These are phyloP conservation scores for Geotrypetes seraphini DNA, from an alignment of 2,797 vertebrate species.

Conservation along the genomic window DNA sequence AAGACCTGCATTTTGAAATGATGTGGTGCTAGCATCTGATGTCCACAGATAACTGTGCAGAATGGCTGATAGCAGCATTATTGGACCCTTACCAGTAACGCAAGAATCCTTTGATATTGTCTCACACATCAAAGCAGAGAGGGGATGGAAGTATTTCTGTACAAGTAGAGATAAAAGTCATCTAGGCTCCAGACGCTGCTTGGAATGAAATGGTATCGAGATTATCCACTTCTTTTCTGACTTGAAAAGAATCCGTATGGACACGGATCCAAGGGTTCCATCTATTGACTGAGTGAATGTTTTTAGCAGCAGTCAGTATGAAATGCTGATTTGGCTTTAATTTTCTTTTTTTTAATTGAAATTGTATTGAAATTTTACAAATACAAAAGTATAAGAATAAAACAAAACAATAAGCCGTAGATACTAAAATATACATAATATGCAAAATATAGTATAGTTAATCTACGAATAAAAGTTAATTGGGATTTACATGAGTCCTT, in stretches of 20 bases:
- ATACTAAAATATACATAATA: too few relatives aligned
- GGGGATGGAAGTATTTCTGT: not conserved
- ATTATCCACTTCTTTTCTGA: not conserved
- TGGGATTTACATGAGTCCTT: too few relatives aligned
- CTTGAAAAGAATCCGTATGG: not conserved
- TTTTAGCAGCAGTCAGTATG: too few relatives aligned
- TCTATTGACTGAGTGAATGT: too few relatives aligned
- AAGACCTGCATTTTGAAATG: not conserved
- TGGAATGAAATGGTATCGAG: not conserved
- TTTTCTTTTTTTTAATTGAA: too few relatives aligned
- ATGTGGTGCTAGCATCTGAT: slow-evolving; percentile 1
- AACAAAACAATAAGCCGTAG: too few relatives aligned
- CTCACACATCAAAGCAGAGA: slow-evolving; percentile 8
- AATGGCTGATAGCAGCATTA: not conserved
- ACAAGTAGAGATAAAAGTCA: slow-evolving; percentile 8
- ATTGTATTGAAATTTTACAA: too few relatives aligned
- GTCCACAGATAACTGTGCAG: not conserved
- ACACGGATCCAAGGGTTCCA: not conserved
- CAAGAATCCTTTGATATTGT: not conserved
- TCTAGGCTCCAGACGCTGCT: not conserved
- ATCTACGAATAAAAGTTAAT: too few relatives aligned
- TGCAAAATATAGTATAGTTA: too few relatives aligned
- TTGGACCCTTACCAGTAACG: not conserved
- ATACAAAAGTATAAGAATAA: too few relatives aligned
- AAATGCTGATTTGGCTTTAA: too few relatives aligned